Evolutionary conservation across 1,140 invertebrate genomes (phyloP).

Genomic region (Tyrophagus putrescentiae): DNA sequence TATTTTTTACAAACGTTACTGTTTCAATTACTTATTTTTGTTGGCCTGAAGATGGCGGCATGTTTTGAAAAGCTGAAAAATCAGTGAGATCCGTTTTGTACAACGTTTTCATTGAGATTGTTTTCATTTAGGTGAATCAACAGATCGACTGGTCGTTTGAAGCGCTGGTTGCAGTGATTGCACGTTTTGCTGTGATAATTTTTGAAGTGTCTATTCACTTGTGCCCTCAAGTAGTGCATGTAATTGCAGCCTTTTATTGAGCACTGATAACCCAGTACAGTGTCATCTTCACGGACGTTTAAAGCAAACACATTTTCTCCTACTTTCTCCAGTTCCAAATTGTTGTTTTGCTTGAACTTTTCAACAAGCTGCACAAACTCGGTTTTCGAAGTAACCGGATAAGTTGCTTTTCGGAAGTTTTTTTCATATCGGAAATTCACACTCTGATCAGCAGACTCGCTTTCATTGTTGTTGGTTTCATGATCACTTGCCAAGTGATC

Average conservation of each 20-base stretch:
- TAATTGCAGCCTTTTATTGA: slow-evolving; percentile 5
- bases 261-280: slow-evolving; percentile 10
- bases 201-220: slow-evolving; percentile 7
- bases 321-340: neutral
- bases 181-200: slow-evolving; percentile 11
- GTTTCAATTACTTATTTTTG: too few relatives aligned
- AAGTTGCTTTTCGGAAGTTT: neutral
- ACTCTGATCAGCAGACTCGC: neutral
- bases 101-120: too few relatives aligned
- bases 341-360: neutral
- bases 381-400: neutral
- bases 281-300: neutral
- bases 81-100: too few relatives aligned
- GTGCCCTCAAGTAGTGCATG: slow-evolving; percentile 8
- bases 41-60: too few relatives aligned
- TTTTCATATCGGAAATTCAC: neutral
- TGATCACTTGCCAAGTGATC: neutral
- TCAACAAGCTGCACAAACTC: slow-evolving; percentile 11
- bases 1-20: too few relatives aligned
- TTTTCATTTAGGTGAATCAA: slow-evolving; percentile 7
- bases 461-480: neutral
- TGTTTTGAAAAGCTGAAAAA: too few relatives aligned
- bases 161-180: slow-evolving; percentile 8
- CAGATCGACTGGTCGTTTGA: neutral
- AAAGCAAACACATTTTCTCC: neutral